phyloP scores from a whole-genome alignment of 2,113 vertebrate genomes.

The Ramphastos sulfuratus region DNA sequence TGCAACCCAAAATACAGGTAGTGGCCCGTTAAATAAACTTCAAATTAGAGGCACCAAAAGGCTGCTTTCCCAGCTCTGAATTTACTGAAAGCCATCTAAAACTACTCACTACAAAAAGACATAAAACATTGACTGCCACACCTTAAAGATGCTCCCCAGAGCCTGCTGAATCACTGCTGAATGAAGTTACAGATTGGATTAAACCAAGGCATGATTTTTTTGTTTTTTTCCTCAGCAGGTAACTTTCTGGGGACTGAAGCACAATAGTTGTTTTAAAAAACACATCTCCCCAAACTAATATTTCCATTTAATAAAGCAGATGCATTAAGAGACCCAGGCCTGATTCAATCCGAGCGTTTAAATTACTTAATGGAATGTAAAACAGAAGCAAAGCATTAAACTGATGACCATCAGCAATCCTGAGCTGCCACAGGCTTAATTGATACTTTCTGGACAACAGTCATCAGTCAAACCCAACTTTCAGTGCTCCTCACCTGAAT shows the following conservation, averaged over 20 bases:
- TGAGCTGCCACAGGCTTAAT: neutral
- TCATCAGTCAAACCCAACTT: neutral
- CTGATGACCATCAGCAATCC: neutral
- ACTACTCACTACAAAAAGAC: neutral
- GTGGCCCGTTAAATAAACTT: neutral
- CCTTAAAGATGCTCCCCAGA: neutral
- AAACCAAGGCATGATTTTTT: neutral
- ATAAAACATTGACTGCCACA: neutral
- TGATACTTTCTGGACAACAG: neutral
- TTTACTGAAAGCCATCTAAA: neutral
- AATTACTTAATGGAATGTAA: slow-evolving; percentile 22
- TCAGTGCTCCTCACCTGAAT: neutral
- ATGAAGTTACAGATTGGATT: neutral
- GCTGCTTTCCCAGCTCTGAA: neutral
- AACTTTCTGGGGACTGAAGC: neutral
- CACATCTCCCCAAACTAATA: neutral
- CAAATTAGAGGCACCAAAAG: neutral
- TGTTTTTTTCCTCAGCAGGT: neutral
- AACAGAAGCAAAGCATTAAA: neutral
- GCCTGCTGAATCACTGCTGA: neutral
- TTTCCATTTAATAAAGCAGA: slow-evolving; percentile 11
- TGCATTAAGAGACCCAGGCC: neutral
- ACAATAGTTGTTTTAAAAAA: neutral
- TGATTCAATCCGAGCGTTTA: neutral
- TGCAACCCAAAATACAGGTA: neutral